Conservation (phyloP, 2,113 vertebrate species). For the Lontra canadensis region DNA sequence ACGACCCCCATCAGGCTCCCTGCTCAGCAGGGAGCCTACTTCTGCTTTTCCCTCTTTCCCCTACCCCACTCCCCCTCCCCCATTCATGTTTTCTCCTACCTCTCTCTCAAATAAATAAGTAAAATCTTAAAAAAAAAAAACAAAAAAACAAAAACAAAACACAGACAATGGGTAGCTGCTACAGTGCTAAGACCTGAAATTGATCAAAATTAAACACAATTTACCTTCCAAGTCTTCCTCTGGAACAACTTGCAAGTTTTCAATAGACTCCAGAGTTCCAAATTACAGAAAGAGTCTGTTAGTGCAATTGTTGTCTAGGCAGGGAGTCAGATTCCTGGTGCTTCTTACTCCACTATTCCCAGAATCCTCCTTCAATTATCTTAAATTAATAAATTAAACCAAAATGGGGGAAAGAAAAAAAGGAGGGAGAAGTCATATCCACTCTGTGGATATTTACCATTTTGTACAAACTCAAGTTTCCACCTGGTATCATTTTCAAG, state of each 20-base stretch:
- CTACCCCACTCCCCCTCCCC: too few species aligned
- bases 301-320: not conserved
- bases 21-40: not conserved
- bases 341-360: not conserved
- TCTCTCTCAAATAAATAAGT: not conserved
- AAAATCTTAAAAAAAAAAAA: not conserved
- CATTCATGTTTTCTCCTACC: not conserved
- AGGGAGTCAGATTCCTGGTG: not conserved
- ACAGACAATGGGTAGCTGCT: not conserved
- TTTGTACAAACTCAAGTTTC: not conserved
- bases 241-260: not conserved
- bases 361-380: not conserved
- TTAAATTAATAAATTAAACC: not conserved
- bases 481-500: conserved; percentile 5
- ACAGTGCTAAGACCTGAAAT: not conserved
- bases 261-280: not conserved
- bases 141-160: not conserved
- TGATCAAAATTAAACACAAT: conserved; percentile 18
- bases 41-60: not conserved
- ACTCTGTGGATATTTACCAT: not conserved
- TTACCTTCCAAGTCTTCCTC: not conserved
- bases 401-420: not conserved
- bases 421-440: not conserved
- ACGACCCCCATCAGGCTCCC: not conserved
- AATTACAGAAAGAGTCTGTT: not conserved